Evolutionary conservation across 1,140 invertebrate genomes (phyloP), one percentile per base, ranked within the genome.

Genomic region (Scaptomyza pallida): DNA sequence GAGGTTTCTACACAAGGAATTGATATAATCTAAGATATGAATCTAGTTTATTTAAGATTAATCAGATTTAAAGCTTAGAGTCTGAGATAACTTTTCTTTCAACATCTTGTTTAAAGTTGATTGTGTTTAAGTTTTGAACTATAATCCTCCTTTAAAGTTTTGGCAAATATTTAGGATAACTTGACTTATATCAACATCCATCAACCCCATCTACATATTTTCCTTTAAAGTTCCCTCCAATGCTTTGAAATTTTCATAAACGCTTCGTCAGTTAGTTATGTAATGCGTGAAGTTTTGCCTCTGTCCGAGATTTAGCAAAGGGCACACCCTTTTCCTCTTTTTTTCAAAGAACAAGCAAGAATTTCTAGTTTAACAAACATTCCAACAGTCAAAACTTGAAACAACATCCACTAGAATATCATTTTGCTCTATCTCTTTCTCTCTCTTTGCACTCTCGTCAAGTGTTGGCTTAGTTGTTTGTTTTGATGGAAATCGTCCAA

Each of bases 381-480:
- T 70, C 51, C 64, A 19, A 23, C 47, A 61, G 13, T 19, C 30
- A 21, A 3, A 50, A 12, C 33, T 19, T 4, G 59, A 50, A 9
- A 52, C 50, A 54, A 52, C 43, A 35, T 12, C 67, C 35, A 55
- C 37, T 17, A 72, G 48, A 30, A 61, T 54, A 60, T 59, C 37
- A 59, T 72, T 72, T 59, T 45, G 45, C 37, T 13, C 17, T 26
- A 10, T 6, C 21, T 15, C 23, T 47, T 40, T 1, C 15, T 30
- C 17, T 13, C 12, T 40, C 26, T 33, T 52, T 23, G 10, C 12
- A 26, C 8, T 48, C 61, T 70, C 60, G 65, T 82, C 78, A 80
- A 82, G 70, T 78, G 78, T 65, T 64, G 61, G 59, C 51, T 52
- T 55, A 47, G 69, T 69, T 73, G 81, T 73, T 81, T 86, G 68